Conservation (phyloP, 2,888 invertebrate genomes). For the Chironomus tentans region DNA sequence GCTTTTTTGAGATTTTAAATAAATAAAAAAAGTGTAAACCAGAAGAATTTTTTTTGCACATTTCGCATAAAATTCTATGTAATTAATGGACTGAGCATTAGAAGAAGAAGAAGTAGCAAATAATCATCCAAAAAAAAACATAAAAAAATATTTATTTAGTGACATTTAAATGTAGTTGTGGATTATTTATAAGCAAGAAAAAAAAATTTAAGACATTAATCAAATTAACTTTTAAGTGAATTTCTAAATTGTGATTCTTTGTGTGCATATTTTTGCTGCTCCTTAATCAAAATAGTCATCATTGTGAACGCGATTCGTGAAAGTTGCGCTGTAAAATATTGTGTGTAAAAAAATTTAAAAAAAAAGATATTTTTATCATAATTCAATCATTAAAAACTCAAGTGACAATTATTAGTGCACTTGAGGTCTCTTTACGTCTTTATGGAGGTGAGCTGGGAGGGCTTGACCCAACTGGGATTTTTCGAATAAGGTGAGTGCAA, state of each 20-base stretch:
- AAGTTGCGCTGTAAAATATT: background rate
- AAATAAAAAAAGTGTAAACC: background rate
- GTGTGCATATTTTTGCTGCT: background rate
- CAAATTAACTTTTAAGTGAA: background rate
- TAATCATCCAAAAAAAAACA: background rate
- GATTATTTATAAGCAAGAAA: background rate
- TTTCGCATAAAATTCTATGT: background rate
- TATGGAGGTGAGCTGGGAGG: conserved; percentile 26
- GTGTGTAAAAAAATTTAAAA: background rate
- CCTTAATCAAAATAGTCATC: background rate
- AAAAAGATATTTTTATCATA: background rate
- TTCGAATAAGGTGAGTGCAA: conserved; percentile 19
- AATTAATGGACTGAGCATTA: background rate
- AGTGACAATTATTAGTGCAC: conserved; percentile 17
- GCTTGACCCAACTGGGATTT: conserved; percentile 23
- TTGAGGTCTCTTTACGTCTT: conserved; percentile 16
- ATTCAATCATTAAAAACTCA: background rate
- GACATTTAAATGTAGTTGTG: background rate
- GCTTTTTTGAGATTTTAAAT: background rate
- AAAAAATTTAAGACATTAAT: background rate
- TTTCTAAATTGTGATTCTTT: background rate
- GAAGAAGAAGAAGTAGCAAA: background rate
- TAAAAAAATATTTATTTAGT: background rate
- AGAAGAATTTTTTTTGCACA: background rate
- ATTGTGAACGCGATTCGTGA: background rate